These are phyloP conservation scores for Drosophila eohydei DNA, from an alignment of 2,888 invertebrate species.

Conservation along the genomic window DNA sequence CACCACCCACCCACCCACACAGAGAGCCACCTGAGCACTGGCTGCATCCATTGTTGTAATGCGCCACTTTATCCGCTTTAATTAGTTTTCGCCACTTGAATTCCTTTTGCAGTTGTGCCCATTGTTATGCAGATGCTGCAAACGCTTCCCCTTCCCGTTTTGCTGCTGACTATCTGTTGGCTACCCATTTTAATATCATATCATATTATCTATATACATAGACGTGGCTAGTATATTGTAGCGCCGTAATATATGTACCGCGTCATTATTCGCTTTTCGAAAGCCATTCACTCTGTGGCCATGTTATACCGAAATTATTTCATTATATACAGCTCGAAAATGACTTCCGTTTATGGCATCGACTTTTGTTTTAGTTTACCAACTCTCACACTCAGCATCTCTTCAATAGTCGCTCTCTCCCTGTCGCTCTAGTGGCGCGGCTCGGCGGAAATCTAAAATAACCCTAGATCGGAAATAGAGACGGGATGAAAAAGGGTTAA, in stretches of 20 bases:
- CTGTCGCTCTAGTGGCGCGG: background rate
- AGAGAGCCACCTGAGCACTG: background rate
- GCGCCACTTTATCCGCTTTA: constrained; percentile 80
- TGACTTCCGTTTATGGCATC: constrained; percentile 73
- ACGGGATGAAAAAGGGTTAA: constrained; percentile 73
- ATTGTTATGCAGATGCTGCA: constrained; percentile 77
- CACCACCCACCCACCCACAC: constrained; percentile 7
- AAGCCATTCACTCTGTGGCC: constrained; percentile 58
- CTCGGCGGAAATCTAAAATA: constrained; percentile 67
- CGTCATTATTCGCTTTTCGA: constrained; percentile 62
- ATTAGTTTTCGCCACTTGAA: constrained; percentile 81
- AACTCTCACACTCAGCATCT: constrained; percentile 42
- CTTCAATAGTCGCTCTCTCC: background rate
- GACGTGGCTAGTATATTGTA: background rate
- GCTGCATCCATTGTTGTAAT: constrained; percentile 74
- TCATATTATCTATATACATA: background rate
- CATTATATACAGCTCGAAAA: constrained; percentile 74
- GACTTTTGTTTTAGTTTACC: constrained; percentile 77
- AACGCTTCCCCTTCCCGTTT: constrained; percentile 69
- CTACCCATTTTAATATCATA: constrained; percentile 39
- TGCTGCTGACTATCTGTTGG: constrained; percentile 20
- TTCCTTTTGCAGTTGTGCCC: constrained; percentile 45
- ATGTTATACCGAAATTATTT: constrained; percentile 66
- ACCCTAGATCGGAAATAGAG: constrained; percentile 74
- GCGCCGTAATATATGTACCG: constrained; percentile 8